Evolutionary conservation across 1,140 invertebrate species (phyloP), one percentile per base, ranked within the genome.

Genomic region (Drosophila bipectinata): DNA sequence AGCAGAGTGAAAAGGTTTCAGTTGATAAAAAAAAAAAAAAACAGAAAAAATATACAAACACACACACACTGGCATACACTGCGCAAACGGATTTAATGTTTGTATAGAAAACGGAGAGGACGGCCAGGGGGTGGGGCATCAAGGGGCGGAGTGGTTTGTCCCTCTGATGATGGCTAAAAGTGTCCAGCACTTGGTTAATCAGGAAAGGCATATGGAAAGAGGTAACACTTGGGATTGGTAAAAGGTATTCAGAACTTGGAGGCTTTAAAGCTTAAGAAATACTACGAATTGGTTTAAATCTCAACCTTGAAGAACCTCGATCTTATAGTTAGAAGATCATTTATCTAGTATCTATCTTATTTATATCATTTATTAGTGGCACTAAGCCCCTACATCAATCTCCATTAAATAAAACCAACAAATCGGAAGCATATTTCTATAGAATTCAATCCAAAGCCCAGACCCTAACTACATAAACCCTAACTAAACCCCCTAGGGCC

Each of bases 31-130:
- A 72, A 63, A 64, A 64, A 68, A 54, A 79, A 77, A 76, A 60
- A 57, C 18, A 41, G 18, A 62, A 64, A 61, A 72, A 75, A 82
- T 67, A 81, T 48, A 88, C 56, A 82, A 64, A 88, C 76, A 87
- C 60, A 28, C 60, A 28, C 26, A 28, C 26, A 28, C 26, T 28
- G 0, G 26, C 26, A 75, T 47, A 83, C 56, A 84, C 72, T 72
- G 71, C 32, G 72, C 58, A 79, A 56, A 72, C 75, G 80, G 80
- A 84, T 84, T 84, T 84, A 73, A 67, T 84, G 64, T 84, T 84
- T 84, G 81, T 79, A 68, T 85, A 84, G 80, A 84, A 85, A 84
- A 69, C 52, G 62, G 55, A 62, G 56, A 39, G 24, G 18, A 55
- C 24, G 37, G 28, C 12, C n/a, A n/a, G 24, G 30, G n/a, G 51